Evolutionary conservation across 2,888 invertebrate genomes (phyloP).

Genomic region (Linyphia triangularis): DNA sequence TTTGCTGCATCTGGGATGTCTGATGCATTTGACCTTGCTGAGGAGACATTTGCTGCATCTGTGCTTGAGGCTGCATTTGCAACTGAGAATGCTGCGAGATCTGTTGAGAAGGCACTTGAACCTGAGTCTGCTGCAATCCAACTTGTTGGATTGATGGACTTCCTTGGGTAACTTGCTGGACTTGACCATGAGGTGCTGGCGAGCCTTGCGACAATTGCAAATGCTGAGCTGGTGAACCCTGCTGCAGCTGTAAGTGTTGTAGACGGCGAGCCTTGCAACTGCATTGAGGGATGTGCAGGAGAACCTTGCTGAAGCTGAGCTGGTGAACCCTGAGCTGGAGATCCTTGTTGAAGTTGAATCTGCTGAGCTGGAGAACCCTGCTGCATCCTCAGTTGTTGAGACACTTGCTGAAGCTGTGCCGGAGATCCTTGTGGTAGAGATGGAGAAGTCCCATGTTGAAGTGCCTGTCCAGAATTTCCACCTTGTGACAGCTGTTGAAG

Average conservation of each 20-base stretch:
- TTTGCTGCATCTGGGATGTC: background rate
- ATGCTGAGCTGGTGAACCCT: conserved; percentile 59
- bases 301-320: conserved; percentile 65
- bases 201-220: conserved; percentile 58
- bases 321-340: conserved; percentile 67
- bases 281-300: conserved; percentile 42
- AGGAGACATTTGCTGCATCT: conserved; percentile 32
- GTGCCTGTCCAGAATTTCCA: background rate
- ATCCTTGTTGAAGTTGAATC: conserved; percentile 64
- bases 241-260: conserved; percentile 48
- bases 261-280: conserved; percentile 61
- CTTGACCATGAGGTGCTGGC: conserved; percentile 37
- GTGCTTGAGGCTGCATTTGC: conserved; percentile 36
- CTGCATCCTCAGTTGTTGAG: conserved; percentile 61
- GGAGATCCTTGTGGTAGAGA: conserved; percentile 26
- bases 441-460: conserved; percentile 30
- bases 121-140: conserved; percentile 38
- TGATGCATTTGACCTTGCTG: conserved; percentile 32
- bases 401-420: conserved; percentile 42
- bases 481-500: conserved; percentile 19
- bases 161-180: conserved; percentile 21
- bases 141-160: conserved; percentile 29
- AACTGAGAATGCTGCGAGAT: conserved; percentile 44
- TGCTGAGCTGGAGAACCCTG: conserved; percentile 66
- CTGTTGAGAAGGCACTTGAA: conserved; percentile 34